Percentiles rank a stretch among this genome's conserved stretches.
Conservation (phyloP, 2,797 vertebrate species). For the Notolepis coatsorum region DNA sequence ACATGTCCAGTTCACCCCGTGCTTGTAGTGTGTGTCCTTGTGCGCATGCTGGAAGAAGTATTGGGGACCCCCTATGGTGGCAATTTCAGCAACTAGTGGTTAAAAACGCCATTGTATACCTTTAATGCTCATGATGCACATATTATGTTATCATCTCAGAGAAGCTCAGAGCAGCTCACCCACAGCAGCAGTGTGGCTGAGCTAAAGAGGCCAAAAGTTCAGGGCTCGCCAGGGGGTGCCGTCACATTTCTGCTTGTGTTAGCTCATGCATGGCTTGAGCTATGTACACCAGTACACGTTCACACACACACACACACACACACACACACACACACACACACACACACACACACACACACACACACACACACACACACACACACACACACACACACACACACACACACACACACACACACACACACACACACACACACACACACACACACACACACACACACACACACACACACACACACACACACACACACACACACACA, state of each 20-base stretch:
- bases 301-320: neutral
- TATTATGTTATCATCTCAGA: constrained; percentile 43
- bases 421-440: neutral
- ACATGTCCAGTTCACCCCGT: no score
- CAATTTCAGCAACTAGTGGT: no score
- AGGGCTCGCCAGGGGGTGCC: constrained; percentile 63
- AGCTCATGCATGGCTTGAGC: constrained; percentile 36
- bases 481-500: neutral
- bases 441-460: neutral
- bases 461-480: constrained; percentile 1
- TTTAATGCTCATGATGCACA: no score
- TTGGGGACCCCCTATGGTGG: no score
- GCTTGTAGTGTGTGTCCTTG: no score
- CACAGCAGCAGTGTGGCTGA: constrained; percentile 50
- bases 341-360: neutral
- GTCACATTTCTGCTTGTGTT: constrained; percentile 54
- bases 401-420: constrained; percentile 10
- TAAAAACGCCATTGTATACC: no score
- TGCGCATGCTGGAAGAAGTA: no score
- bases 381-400: neutral
- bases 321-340: neutral
- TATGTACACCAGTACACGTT: neutral
- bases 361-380: neutral
- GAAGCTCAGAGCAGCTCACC: constrained; percentile 44
- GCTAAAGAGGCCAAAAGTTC: constrained; percentile 50